A percentile compares a stretch with the other conserved stretches of the same genome.
phyloP scores from a whole-genome alignment of 30 jellyfish, hydroid and myxozoan species.

The Chironex yamaguchii region DNA sequence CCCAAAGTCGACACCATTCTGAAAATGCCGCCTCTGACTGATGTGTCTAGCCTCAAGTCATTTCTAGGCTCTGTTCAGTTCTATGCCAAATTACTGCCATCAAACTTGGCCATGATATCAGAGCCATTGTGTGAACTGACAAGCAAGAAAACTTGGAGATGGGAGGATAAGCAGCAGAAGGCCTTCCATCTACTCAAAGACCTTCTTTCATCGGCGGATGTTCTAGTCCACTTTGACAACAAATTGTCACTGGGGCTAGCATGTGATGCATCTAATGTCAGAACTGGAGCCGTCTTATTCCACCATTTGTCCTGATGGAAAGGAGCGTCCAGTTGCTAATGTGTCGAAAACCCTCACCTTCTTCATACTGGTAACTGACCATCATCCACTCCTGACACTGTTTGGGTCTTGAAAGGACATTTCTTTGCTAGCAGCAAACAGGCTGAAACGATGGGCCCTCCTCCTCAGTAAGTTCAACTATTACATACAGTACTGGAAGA shows the following conservation, averaged over 20 bases:
- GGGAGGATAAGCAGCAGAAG: constrained; percentile 18
- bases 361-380: constrained; percentile 48
- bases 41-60: no score
- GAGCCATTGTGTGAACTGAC: no score
- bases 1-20: no score
- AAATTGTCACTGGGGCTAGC: constrained; percentile 16
- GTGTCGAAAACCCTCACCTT: constrained; percentile 42
- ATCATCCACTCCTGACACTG: constrained; percentile 39
- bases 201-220: constrained; percentile 16
- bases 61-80: no score
- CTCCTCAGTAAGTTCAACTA: constrained; percentile 15
- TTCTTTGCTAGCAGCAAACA: constrained; percentile 40
- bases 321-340: constrained; percentile 38
- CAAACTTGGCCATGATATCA: no score
- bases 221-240: constrained; percentile 52
- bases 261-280: constrained; percentile 33
- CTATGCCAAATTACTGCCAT: no score
- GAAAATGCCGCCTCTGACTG: no score
- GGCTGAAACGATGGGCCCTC: constrained; percentile 55
- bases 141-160: constrained; percentile 21
- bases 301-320: constrained; percentile 48
- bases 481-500: constrained; percentile 45
- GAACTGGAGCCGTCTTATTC: constrained; percentile 47
- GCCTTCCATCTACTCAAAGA: constrained; percentile 16
- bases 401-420: constrained; percentile 17